These are phyloP conservation scores for Papilio dardanus DNA, from an alignment of 1,140 invertebrate genomes.

Conservation along the genomic window DNA sequence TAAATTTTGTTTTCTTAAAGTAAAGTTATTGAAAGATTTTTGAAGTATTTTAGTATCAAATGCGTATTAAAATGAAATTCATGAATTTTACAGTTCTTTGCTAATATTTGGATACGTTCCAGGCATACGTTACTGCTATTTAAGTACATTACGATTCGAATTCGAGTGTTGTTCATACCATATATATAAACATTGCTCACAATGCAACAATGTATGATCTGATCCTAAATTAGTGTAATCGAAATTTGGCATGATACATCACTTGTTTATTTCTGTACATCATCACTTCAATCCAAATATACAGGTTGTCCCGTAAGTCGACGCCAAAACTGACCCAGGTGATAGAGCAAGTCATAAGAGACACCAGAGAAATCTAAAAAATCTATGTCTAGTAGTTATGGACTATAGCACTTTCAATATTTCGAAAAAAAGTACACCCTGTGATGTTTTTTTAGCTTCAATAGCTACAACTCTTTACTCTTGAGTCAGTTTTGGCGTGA, in stretches of 20 bases:
- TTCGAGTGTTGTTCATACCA: conserved; percentile 19
- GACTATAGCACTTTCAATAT: too few species aligned
- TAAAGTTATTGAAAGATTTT: too few species aligned
- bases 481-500: too few species aligned
- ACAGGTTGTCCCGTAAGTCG: too few species aligned
- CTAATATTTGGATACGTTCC: conserved; percentile 28
- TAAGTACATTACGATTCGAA: not conserved
- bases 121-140: not conserved
- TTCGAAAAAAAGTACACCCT: too few species aligned
- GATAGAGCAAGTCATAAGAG: too few species aligned
- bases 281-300: not conserved
- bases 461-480: too few species aligned
- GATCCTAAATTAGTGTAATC: not conserved
- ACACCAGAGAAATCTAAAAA: too few species aligned
- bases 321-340: too few species aligned
- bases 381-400: too few species aligned
- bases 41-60: too few species aligned
- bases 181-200: conserved; percentile 29
- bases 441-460: too few species aligned
- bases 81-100: conserved; percentile 8
- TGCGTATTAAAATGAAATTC: not conserved
- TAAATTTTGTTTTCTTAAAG: not conserved
- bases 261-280: conserved; percentile 20
- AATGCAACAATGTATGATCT: conserved; percentile 14
- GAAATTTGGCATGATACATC: conserved; percentile 16